Evolutionary conservation across 2,797 vertebrate species (phyloP).

Genomic region (Paramormyrops hopkinsi): DNA sequence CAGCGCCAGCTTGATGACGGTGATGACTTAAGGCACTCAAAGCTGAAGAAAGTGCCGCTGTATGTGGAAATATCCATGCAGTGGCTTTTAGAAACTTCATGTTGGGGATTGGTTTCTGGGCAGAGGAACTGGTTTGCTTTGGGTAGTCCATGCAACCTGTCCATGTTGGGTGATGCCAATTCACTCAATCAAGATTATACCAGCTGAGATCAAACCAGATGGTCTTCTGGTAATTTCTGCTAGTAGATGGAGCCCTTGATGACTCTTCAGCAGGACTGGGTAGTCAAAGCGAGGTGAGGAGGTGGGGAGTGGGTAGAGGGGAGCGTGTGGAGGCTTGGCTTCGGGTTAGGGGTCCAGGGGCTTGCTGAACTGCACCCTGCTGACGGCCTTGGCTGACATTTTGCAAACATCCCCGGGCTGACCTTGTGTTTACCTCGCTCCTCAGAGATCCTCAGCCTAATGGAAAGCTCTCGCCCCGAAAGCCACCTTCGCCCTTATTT

Average conservation of each 20-base stretch:
- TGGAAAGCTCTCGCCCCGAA: neutral
- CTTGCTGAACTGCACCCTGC: neutral
- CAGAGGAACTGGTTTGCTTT: neutral
- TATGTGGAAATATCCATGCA: neutral
- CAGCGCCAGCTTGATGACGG: neutral
- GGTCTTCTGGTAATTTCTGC: neutral
- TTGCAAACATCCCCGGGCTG: slow-evolving; percentile 17
- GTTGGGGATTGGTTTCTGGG: neutral
- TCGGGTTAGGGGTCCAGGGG: neutral
- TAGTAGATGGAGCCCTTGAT: neutral
- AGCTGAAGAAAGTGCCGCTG: neutral
- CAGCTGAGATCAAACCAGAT: neutral
- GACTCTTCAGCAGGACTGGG: neutral
- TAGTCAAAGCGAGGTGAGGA: neutral
- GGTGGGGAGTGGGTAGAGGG: neutral
- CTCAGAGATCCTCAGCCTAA: neutral
- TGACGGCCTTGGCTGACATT: slow-evolving; percentile 16
- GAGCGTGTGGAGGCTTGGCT: neutral
- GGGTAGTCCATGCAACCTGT: neutral
- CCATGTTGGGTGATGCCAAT: neutral
- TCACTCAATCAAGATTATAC: neutral
- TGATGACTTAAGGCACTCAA: neutral
- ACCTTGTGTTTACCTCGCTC: slow-evolving; percentile 18
- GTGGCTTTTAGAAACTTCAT: neutral
- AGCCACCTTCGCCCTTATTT: neutral